Percentiles rank a stretch among this genome's conserved stretches.
These are phyloP conservation scores for Urocolius indicus DNA, from an alignment of 2,113 vertebrate genomes.

Conservation along the genomic window DNA sequence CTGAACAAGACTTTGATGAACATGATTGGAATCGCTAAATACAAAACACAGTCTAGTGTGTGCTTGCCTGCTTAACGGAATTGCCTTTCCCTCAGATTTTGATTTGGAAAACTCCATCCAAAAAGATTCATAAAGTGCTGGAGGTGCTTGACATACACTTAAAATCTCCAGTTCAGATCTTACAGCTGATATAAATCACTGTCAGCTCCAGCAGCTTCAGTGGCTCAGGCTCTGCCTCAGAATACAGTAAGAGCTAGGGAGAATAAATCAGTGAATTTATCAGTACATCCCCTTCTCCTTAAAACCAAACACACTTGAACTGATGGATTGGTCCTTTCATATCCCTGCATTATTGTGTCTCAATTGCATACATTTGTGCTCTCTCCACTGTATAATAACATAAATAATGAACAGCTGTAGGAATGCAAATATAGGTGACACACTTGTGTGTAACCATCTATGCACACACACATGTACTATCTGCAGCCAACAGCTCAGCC, in stretches of 20 bases:
- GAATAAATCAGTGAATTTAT: conserved; percentile 65
- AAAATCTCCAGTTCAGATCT: conserved; percentile 38
- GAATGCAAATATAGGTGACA: conserved; percentile 54
- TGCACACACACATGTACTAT: not conserved
- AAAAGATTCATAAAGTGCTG: conserved; percentile 46
- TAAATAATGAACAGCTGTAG: conserved; percentile 57
- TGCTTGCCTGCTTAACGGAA: not conserved
- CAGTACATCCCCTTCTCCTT: not conserved
- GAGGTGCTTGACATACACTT: conserved; percentile 52
- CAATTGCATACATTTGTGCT: conserved; percentile 46
- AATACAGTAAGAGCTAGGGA: not conserved
- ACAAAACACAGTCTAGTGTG: not conserved
- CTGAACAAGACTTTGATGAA: not conserved
- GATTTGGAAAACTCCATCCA: conserved; percentile 27
- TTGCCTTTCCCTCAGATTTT: conserved; percentile 16
- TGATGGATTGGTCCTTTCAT: conserved; percentile 65
- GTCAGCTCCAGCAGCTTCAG: not conserved
- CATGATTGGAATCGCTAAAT: conserved; percentile 11
- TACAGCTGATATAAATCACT: conserved; percentile 42
- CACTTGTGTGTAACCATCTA: not conserved
- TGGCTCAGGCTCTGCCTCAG: not conserved
- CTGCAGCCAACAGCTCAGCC: conserved; percentile 35
- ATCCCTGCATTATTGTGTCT: conserved; percentile 44
- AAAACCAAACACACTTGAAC: conserved; percentile 67
- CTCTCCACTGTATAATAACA: conserved; percentile 16